phyloP scores from a whole-genome alignment of 2,888 invertebrate genomes.

The Drosophila quinaria region DNA sequence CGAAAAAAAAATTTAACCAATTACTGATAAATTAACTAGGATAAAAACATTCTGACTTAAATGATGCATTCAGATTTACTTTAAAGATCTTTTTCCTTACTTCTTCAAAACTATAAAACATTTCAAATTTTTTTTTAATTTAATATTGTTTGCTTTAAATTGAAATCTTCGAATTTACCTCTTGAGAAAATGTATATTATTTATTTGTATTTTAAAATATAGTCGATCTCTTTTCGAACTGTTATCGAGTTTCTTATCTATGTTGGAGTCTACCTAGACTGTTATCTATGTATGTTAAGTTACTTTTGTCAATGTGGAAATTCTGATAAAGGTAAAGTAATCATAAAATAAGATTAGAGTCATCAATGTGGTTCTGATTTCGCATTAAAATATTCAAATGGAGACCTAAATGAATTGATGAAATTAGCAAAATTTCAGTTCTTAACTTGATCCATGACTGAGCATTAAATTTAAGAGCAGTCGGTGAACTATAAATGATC shows the following conservation, averaged over 20 bases:
- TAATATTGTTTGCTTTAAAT: too few relatives aligned
- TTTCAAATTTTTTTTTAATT: too few relatives aligned
- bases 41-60: too few relatives aligned
- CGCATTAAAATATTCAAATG: background rate
- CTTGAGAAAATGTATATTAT: too few relatives aligned
- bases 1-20: too few relatives aligned
- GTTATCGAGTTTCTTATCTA: constrained; percentile 25
- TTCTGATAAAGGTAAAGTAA: background rate
- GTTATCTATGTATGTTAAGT: constrained; percentile 3
- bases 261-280: background rate
- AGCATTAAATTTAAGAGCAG: too few relatives aligned
- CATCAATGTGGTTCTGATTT: background rate
- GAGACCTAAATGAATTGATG: background rate
- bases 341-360: background rate
- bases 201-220: background rate
- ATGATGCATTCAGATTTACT: too few relatives aligned
- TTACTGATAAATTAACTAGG: too few relatives aligned
- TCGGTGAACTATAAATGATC: background rate
- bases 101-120: too few relatives aligned
- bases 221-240: background rate
- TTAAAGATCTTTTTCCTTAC: too few relatives aligned
- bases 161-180: too few relatives aligned
- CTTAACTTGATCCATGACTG: background rate
- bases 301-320: constrained; percentile 1
- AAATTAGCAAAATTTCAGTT: background rate